Percentiles rank a stretch among this genome's conserved stretches.
These are phyloP conservation scores for Dolichoris vasculosae DNA, from an alignment of 1,140 invertebrate species.

Conservation along the genomic window DNA sequence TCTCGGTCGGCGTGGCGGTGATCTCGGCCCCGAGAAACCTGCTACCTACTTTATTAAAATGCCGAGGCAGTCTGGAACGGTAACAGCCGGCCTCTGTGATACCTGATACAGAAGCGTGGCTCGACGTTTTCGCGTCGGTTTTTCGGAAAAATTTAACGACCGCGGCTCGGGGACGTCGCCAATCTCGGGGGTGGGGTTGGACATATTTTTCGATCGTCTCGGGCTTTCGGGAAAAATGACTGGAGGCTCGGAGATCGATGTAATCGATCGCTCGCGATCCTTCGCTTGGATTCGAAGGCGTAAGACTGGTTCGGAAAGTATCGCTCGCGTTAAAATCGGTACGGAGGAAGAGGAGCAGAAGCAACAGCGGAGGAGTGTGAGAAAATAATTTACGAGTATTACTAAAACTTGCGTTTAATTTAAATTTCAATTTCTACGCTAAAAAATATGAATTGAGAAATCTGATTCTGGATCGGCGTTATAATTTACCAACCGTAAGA, in stretches of 20 bases:
- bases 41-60: constrained; percentile 48
- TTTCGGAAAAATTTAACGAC: not conserved
- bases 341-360: too few relatives aligned
- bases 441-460: not conserved
- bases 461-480: not conserved
- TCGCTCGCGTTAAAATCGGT: not conserved
- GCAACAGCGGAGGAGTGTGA: not conserved
- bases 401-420: not conserved
- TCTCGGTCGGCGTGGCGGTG: constrained; percentile 9
- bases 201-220: too few relatives aligned
- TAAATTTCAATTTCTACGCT: not conserved
- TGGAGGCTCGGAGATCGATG: not conserved
- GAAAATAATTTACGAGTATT: not conserved
- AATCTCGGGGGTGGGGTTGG: not conserved
- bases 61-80: constrained; percentile 13
- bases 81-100: constrained; percentile 13
- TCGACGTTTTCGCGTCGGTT: not conserved
- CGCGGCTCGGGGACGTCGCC: not conserved
- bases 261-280: not conserved
- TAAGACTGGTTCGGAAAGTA: not conserved
- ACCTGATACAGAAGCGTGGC: constrained; percentile 30
- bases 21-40: constrained; percentile 43
- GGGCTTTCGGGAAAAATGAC: not conserved
- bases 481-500: not conserved
- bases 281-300: not conserved